Conservation (phyloP, 2,797 vertebrate genomes). For the Etheostoma perlongum region DNA sequence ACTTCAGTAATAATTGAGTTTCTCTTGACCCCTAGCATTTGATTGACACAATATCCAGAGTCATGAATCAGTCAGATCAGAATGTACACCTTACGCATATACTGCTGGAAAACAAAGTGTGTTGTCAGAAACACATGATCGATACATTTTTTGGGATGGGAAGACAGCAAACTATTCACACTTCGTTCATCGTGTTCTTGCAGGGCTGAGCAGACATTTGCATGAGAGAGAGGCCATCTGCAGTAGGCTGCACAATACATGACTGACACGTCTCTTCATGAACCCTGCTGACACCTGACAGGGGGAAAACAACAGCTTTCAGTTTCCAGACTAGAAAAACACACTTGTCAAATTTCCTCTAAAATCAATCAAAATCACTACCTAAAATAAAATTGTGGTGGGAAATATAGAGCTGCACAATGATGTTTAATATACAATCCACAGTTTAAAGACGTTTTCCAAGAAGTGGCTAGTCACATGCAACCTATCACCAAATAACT, state of each 20-base stretch:
- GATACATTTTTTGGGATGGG: slow-evolving; percentile 11
- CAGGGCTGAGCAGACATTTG: slow-evolving; percentile 6
- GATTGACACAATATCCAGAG: neutral
- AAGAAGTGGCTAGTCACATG: neutral
- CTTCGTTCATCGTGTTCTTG: slow-evolving; percentile 10
- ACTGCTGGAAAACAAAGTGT: slow-evolving; percentile 2
- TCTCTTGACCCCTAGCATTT: neutral
- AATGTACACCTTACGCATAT: neutral
- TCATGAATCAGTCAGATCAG: neutral
- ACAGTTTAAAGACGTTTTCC: neutral
- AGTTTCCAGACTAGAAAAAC: slow-evolving; percentile 12
- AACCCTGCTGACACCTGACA: neutral
- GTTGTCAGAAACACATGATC: slow-evolving; percentile 33
- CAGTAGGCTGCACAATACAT: slow-evolving; percentile 1
- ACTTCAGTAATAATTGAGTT: neutral
- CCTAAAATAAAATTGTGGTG: neutral
- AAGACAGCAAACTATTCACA: slow-evolving; percentile 21
- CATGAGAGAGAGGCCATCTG: slow-evolving; percentile 16
- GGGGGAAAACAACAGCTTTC: slow-evolving; percentile 29
- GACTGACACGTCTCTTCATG: slow-evolving; percentile 32
- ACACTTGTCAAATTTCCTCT: neutral
- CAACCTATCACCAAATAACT: too few relatives aligned
- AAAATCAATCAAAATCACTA: neutral
- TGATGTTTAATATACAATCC: neutral
- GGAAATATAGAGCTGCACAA: neutral